Percentiles rank a stretch among this genome's conserved stretches.
Evolutionary conservation across 2,888 invertebrate species (phyloP).

Genomic region (Tachystola acroxantha): DNA sequence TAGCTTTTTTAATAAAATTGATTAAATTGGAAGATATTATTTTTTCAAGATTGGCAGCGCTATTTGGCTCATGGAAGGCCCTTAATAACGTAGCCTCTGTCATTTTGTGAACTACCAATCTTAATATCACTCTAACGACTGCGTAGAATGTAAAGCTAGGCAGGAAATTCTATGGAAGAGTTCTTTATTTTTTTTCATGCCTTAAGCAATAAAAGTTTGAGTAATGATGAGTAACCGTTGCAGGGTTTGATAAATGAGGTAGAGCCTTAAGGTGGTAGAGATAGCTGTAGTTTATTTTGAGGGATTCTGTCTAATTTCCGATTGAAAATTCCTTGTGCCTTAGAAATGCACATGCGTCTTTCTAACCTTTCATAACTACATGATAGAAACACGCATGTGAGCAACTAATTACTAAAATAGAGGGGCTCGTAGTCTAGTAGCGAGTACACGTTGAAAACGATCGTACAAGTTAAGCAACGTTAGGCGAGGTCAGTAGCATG

Average conservation of each 20-base stretch:
- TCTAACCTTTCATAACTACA: too few relatives aligned
- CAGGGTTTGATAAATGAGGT: slow-evolving; percentile 26
- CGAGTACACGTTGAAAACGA: too few relatives aligned
- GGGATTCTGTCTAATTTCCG: neutral
- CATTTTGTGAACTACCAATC: neutral
- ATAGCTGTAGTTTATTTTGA: slow-evolving; percentile 7
- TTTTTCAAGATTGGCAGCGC: too few relatives aligned
- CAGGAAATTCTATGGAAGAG: slow-evolving; percentile 2
- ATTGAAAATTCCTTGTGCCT: neutral
- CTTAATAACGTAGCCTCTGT: neutral
- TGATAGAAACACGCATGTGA: too few relatives aligned
- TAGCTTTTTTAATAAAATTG: too few relatives aligned
- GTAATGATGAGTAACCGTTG: slow-evolving; percentile 24
- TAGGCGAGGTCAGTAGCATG: too few relatives aligned
- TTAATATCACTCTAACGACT: neutral
- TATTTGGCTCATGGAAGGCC: too few relatives aligned
- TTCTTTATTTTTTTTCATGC: slow-evolving; percentile 19
- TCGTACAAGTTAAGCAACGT: too few relatives aligned
- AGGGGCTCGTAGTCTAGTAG: too few relatives aligned
- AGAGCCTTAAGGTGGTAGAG: slow-evolving; percentile 16
- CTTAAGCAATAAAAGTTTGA: slow-evolving; percentile 26
- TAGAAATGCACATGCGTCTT: too few relatives aligned
- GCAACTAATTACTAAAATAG: too few relatives aligned
- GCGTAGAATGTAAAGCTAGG: neutral
- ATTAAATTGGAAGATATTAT: too few relatives aligned